Percentiles rank a stretch among this genome's conserved stretches.
These are phyloP conservation scores for Laodelphax striatellus DNA, from an alignment of 1,140 invertebrate genomes.

Conservation along the genomic window DNA sequence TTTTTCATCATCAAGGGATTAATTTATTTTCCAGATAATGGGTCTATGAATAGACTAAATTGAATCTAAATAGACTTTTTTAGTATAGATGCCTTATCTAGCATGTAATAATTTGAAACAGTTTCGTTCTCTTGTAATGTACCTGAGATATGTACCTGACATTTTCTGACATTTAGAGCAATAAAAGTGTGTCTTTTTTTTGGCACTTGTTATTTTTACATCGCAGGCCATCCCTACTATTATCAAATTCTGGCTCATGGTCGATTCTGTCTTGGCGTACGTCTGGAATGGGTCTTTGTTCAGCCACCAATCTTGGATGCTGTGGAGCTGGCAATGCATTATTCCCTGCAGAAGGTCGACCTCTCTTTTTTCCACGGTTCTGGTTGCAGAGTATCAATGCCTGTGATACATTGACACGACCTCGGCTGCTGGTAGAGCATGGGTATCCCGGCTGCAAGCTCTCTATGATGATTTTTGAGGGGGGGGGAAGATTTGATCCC, in stretches of 20 bases:
- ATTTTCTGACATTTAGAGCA: constrained; percentile 3
- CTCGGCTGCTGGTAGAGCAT: no score
- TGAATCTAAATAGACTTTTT: no score
- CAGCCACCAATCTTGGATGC: not conserved
- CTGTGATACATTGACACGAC: constrained; percentile 10
- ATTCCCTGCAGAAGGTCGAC: not conserved
- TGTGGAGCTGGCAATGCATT: not conserved
- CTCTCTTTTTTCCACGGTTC: constrained; percentile 6
- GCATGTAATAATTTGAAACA: no score
- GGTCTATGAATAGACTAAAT: no score
- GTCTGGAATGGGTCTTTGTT: not conserved
- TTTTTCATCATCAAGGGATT: no score
- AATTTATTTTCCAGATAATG: no score
- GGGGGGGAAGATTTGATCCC: no score
- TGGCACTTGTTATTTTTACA: constrained; percentile 9
- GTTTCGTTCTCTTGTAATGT: not conserved
- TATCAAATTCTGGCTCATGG: constrained; percentile 3
- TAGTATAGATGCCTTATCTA: no score
- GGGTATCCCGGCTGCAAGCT: no score
- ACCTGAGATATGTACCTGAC: constrained; percentile 4
- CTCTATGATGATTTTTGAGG: no score
- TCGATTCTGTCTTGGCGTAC: constrained; percentile 2
- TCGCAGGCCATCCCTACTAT: constrained; percentile 5
- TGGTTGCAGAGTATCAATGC: constrained; percentile 6
- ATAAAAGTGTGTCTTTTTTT: constrained; percentile 4